Evolutionary conservation across 35 echinoderm and acorn worm species (phyloP).

Genomic region (Chiridota heheva): DNA sequence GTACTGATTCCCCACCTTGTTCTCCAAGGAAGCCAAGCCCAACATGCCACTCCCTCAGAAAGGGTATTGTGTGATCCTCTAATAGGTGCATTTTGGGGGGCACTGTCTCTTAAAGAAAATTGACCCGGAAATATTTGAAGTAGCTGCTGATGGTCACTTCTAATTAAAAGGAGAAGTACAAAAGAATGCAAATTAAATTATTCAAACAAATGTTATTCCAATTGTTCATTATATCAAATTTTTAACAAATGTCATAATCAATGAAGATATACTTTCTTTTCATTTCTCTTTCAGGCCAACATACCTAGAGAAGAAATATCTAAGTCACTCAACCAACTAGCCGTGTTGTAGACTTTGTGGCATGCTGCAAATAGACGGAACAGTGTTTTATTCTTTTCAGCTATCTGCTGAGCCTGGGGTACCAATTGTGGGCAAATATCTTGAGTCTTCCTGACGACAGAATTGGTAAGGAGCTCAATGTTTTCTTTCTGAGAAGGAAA

Average conservation of each 20-base stretch:
- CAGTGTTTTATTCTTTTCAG: neutral
- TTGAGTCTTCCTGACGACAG: neutral
- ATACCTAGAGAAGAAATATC: neutral
- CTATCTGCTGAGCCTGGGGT: neutral
- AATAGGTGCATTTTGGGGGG: constrained; percentile 17
- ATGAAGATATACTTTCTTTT: too few species aligned
- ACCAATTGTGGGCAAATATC: constrained; percentile 1
- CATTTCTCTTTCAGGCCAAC: too few species aligned
- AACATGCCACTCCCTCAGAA: neutral
- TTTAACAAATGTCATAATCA: too few species aligned
- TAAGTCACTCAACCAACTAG: neutral
- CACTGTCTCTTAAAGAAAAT: neutral
- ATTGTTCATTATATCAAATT: too few species aligned
- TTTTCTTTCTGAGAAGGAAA: constrained; percentile 26
- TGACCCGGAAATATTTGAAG: too few species aligned
- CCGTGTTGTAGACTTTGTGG: constrained; percentile 13
- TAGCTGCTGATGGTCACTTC: too few species aligned
- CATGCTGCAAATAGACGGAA: constrained; percentile 24
- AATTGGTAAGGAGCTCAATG: constrained; percentile 5
- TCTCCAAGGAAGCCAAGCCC: constrained; percentile 23
- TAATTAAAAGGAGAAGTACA: too few species aligned
- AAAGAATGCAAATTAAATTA: too few species aligned
- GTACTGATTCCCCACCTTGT: constrained; percentile 16
- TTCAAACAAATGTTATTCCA: too few species aligned
- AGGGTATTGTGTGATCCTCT: neutral